Percentiles rank a stretch among this genome's conserved stretches.
phyloP scores from a whole-genome alignment of 1,140 invertebrate genomes.

The Oryctes rhinoceros region DNA sequence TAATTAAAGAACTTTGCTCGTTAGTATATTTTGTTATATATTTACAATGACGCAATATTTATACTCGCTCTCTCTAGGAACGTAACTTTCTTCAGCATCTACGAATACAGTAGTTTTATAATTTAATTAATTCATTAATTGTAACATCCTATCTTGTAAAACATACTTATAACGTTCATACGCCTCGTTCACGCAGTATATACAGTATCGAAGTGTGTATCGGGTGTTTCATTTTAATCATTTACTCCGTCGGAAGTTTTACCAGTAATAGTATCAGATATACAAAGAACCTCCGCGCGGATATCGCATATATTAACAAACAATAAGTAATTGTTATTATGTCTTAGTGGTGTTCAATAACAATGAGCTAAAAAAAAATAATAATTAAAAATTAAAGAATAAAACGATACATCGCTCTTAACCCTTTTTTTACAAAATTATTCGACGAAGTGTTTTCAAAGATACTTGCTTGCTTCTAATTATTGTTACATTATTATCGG shows the following conservation, averaged over 20 bases:
- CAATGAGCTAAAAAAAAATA: slow-evolving; percentile 34
- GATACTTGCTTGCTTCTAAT: background rate
- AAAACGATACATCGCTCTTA: slow-evolving; percentile 30
- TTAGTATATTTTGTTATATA: slow-evolving; percentile 7
- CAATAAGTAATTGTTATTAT: slow-evolving; percentile 42
- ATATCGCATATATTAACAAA: slow-evolving; percentile 46
- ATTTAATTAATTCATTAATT: slow-evolving; percentile 46
- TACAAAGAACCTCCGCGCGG: slow-evolving; percentile 51
- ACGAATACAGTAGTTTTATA: slow-evolving; percentile 35
- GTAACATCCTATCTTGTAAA: slow-evolving; percentile 46
- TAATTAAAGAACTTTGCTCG: background rate
- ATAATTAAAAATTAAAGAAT: slow-evolving; percentile 4
- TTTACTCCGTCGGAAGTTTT: slow-evolving; percentile 44
- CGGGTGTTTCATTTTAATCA: slow-evolving; percentile 44
- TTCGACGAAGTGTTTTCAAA: slow-evolving; percentile 31
- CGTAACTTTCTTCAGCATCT: slow-evolving; percentile 26
- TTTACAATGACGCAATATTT: slow-evolving; percentile 34
- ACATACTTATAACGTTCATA: slow-evolving; percentile 47
- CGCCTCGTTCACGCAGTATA: slow-evolving; percentile 52
- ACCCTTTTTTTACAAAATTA: slow-evolving; percentile 32
- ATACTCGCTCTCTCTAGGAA: slow-evolving; percentile 41
- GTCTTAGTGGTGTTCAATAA: slow-evolving; percentile 38
- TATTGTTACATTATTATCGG: slow-evolving; percentile 5
- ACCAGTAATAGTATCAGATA: slow-evolving; percentile 48
- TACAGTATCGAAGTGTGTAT: slow-evolving; percentile 54